Conservation (phyloP, 1,140 invertebrate genomes). For the Drosophila setifemur region DNA sequence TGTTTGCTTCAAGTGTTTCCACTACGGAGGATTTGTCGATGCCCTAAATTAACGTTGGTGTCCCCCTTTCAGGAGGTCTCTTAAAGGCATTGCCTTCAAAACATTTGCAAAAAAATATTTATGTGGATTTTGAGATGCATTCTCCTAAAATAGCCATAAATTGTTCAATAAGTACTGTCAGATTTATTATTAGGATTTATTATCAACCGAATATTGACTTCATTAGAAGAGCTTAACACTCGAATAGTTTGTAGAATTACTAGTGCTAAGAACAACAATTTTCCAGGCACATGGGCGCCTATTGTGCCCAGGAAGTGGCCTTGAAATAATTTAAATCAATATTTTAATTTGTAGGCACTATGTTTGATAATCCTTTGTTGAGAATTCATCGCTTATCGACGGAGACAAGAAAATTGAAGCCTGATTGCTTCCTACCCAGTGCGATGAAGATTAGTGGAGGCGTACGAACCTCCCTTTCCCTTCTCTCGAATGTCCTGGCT, state of each 20-base stretch:
- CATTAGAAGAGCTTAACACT: conserved; percentile 6
- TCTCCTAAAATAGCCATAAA: neutral
- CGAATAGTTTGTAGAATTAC: conserved; percentile 5
- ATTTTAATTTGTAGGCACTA: neutral
- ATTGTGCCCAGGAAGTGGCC: neutral
- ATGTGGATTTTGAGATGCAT: neutral
- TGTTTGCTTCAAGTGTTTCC: conserved; percentile 53
- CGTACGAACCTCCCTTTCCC: neutral
- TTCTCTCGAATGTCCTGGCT: neutral
- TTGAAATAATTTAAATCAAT: conserved; percentile 2
- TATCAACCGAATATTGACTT: neutral
- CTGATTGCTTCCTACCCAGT: neutral
- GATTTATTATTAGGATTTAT: neutral
- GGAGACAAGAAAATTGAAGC: neutral
- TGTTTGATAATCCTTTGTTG: neutral
- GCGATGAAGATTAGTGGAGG: conserved; percentile 7
- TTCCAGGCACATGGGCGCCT: neutral
- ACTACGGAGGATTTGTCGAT: conserved; percentile 17
- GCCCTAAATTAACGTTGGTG: conserved; percentile 12
- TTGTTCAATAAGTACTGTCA: neutral
- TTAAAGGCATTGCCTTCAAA: neutral
- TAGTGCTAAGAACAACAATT: conserved; percentile 4
- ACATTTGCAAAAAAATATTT: too few relatives aligned
- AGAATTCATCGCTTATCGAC: neutral
- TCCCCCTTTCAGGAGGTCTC: neutral